Percentiles rank a stretch among this genome's conserved stretches.
Evolutionary conservation across 2,888 invertebrate genomes (phyloP).

Genomic region (Bembecia ichneumoniformis): DNA sequence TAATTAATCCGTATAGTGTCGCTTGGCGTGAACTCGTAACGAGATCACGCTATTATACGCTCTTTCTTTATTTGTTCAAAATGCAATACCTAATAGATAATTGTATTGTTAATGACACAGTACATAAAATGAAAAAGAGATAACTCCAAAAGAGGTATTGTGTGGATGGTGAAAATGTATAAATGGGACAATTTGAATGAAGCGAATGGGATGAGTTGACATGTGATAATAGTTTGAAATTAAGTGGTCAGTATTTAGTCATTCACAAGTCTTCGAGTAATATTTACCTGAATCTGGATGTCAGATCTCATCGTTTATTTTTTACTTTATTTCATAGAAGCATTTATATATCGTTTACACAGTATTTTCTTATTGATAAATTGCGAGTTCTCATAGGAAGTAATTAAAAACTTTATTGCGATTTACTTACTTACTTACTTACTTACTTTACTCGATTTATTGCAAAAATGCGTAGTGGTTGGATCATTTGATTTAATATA

Average conservation of each 20-base stretch:
- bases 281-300: neutral
- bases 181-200: slow-evolving; percentile 16
- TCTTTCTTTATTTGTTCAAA: neutral
- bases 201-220: slow-evolving; percentile 38
- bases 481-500: too few species aligned
- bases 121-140: neutral
- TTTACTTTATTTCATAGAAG: slow-evolving; percentile 48
- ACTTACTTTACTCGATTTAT: too few species aligned
- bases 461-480: too few species aligned
- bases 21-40: neutral
- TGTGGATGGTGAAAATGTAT: neutral
- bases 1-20: neutral
- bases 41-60: neutral
- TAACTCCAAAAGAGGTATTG: neutral
- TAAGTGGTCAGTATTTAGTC: slow-evolving; percentile 35
- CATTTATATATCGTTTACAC: slow-evolving; percentile 41
- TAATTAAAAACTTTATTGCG: too few species aligned
- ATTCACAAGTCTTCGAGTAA: slow-evolving; percentile 16
- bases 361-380: too few species aligned
- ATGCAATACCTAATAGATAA: neutral
- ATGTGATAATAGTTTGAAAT: slow-evolving; percentile 61
- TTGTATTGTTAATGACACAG: neutral
- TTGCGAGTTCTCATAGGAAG: too few species aligned
- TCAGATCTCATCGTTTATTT: slow-evolving; percentile 25
- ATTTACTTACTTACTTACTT: too few species aligned